Evolutionary conservation across 2,797 vertebrate species (phyloP), one percentile per base, ranked within the genome.

Genomic region (Gallinago solitaria): DNA sequence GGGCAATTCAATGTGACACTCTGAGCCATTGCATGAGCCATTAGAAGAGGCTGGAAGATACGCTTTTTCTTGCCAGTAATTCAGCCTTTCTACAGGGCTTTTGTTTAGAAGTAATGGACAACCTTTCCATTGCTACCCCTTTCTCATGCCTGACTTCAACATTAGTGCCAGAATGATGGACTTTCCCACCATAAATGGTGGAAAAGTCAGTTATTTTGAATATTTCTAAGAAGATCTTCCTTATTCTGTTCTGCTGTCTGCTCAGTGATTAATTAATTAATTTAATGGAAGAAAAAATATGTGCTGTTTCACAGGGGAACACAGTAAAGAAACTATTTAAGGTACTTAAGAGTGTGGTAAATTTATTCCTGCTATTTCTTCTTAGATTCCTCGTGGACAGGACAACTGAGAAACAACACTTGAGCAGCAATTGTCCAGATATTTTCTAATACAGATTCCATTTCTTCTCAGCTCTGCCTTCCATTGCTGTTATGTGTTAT

Each of bases 1-100:
- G 67, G 68, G 83, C 79, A 89, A 92, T 97, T 93, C 76, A 91
- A n/a, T 60, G 84, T 93, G 94, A 83, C 53, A 59, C 56, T 95
- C 63, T 77, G 89, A 94, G 81, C 37, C 54, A 93, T 92, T 94
- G 67, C 0, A 2, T 12, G 95, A 93, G 90, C 80, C 93, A 74
- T 91, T 84, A 95, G 64, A 87, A 77, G 61, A 86, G 80, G 78
- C 27, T 51, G 50, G 86, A 86, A 94, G 80, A 61, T 60, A 64
- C 43, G 54, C 80, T 94, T 21, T 3, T 96, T 91, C 89, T 87
- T 80, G 63, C 87, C 53, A 79, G 83, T 83, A 96, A 81, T 85
- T 89, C 83, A 95, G 60, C 57, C 69, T 91, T 90, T 83, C 16
- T 77, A 50, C 68, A 90, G 86, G 21, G 60, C 76, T 94, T 91